These are phyloP conservation scores for Bryconaethiops microstoma DNA, from an alignment of 2,797 vertebrate genomes.

Conservation along the genomic window DNA sequence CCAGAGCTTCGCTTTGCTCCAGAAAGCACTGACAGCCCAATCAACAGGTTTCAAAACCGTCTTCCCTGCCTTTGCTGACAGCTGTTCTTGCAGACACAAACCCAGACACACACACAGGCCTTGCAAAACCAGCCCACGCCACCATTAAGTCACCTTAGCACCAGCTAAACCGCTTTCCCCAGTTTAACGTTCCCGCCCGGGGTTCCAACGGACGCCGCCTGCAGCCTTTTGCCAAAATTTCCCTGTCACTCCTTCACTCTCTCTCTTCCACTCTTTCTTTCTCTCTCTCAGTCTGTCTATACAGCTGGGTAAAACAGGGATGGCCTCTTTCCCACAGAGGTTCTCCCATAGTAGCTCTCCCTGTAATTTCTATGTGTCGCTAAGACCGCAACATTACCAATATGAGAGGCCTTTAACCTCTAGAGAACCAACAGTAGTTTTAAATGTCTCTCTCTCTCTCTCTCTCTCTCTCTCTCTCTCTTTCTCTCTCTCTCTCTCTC, in stretches of 20 bases:
- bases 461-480: conserved; percentile 32
- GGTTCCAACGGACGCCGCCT: conserved; percentile 31
- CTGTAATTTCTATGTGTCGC: conserved; percentile 79
- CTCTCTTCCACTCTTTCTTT: too few relatives aligned
- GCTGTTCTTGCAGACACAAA: conserved; percentile 45
- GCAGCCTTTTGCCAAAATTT: conserved; percentile 16
- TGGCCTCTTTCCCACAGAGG: conserved; percentile 69
- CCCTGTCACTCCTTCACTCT: conserved; percentile 1
- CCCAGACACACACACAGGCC: conserved; percentile 52
- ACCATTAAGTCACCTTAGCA: conserved; percentile 60
- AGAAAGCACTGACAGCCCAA: conserved; percentile 33
- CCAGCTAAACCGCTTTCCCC: conserved; percentile 51
- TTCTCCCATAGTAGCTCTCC: conserved; percentile 67
- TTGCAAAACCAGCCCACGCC: conserved; percentile 40
- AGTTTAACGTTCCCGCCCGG: conserved; percentile 39
- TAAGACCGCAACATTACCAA: conserved; percentile 74
- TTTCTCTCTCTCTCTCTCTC: too few relatives aligned
- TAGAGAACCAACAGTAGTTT: conserved; percentile 52
- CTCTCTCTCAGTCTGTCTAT: not conserved
- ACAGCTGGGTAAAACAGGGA: conserved; percentile 60
- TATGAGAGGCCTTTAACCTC: conserved; percentile 68
- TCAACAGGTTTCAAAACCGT: conserved; percentile 36
- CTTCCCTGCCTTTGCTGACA: conserved; percentile 34
- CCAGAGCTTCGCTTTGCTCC: conserved; percentile 25
- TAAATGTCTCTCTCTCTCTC: conserved; percentile 47